Base-by-base conservation (phyloP, 1,140 invertebrate genomes). In the Galleria mellonella region DNA sequence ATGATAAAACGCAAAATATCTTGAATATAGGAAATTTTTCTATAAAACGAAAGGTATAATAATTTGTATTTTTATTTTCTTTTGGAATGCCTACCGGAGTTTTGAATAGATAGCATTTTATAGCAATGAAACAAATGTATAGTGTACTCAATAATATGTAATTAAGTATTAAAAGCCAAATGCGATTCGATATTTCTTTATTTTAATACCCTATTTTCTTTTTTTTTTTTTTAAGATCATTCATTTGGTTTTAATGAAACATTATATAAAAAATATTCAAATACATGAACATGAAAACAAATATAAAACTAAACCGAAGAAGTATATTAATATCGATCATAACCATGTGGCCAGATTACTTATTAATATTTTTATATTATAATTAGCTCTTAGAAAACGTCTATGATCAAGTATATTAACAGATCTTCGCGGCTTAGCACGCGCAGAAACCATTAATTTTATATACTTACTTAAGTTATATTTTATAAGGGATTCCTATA, bases 161-260 rank as follows among this genome's bases (percentile, higher is more conserved):
- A 79, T 79, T 83, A 83, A 84, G 77, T 78, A 84, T 84, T 84
- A 84, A 83, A 83, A 84, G 71, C 74, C 74, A 83, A 83, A 81
- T 77, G 62, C 58, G 71, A 68, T 51, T 64, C 14, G 52, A 58
- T 62, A 59, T 72, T 62, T 64, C 46, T 69, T 60, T 40, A 14
- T 38, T 32, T 43, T 13, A 29, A 29, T 13, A 17, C 17, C 31
- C 39, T 33, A 23, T 9, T 23, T 37, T 17, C 14, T 7, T 8
- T 17, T 37, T 17, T 35, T 35, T 7, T 8, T 17, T 37, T 17
- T 23, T 3, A 6, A 3, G 17, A 23, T 23, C 6, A 23, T 23
- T 3, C 17, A 23, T 23, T 23, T 23, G 17, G 17, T 23, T 23
- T 23, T 23, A 23, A 23, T 6, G 17, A 6, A 23, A 23, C 17